These are phyloP conservation scores for Phainopepla nitens DNA, from an alignment of 2,113 vertebrate species.

Conservation along the genomic window DNA sequence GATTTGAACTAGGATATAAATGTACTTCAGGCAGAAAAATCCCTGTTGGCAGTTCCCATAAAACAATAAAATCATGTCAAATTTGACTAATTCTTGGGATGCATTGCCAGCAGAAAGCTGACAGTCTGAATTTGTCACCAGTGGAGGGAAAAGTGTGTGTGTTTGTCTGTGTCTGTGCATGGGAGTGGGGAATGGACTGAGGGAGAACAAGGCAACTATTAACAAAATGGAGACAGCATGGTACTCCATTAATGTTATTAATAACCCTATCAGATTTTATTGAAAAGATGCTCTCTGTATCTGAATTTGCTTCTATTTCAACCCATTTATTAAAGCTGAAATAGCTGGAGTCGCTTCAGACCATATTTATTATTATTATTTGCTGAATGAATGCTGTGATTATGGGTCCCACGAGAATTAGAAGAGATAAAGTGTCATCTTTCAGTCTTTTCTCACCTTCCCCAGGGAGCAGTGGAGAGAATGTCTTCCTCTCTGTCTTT, in stretches of 20 bases:
- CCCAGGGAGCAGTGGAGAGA: slow-evolving; percentile 49
- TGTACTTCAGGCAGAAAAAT: slow-evolving; percentile 63
- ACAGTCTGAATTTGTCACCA: slow-evolving; percentile 63
- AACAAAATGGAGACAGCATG: slow-evolving; percentile 50
- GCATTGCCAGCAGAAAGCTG: slow-evolving; percentile 57
- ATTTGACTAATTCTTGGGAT: slow-evolving; percentile 61
- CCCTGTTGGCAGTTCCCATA: slow-evolving; percentile 64
- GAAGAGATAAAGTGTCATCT: slow-evolving; percentile 54
- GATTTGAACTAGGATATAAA: slow-evolving; percentile 53
- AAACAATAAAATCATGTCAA: slow-evolving; percentile 69
- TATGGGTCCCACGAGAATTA: slow-evolving; percentile 42
- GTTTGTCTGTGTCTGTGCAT: slow-evolving; percentile 21
- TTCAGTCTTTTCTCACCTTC: slow-evolving; percentile 53
- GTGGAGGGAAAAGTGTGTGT: slow-evolving; percentile 34
- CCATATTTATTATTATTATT: slow-evolving; percentile 79
- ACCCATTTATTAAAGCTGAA: slow-evolving; percentile 79
- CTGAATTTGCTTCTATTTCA: slow-evolving; percentile 78
- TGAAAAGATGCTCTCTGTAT: slow-evolving; percentile 78
- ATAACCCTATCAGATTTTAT: slow-evolving; percentile 81
- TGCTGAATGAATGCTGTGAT: slow-evolving; percentile 74
- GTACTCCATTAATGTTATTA: slow-evolving; percentile 80
- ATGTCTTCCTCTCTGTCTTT: slow-evolving; percentile 51
- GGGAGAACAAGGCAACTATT: slow-evolving; percentile 46
- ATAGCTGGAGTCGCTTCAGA: slow-evolving; percentile 75
- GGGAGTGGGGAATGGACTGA: neutral